Evolutionary conservation across 2,113 vertebrate species (phyloP).

Genomic region (Hirundichthys speculiger): DNA sequence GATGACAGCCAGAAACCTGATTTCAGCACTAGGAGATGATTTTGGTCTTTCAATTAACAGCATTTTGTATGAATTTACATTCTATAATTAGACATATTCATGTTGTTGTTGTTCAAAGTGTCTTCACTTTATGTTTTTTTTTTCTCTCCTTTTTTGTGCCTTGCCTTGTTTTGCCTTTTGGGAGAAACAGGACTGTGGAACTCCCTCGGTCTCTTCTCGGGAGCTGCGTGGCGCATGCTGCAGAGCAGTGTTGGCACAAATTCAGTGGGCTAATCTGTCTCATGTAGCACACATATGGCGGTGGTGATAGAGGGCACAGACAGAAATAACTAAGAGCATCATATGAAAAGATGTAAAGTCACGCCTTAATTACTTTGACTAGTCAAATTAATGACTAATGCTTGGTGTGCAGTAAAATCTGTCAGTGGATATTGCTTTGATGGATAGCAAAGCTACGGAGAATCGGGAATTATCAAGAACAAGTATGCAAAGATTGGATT

Average conservation of each 20-base stretch:
- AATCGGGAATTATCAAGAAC: slow-evolving; percentile 2
- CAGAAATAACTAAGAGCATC: slow-evolving; percentile 42
- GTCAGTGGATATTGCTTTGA: slow-evolving; percentile 9
- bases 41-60: no score
- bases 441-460: background rate
- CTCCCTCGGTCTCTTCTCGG: slow-evolving; percentile 14
- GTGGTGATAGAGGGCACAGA: slow-evolving; percentile 34
- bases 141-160: background rate
- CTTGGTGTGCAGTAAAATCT: slow-evolving; percentile 21
- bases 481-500: background rate
- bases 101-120: no score
- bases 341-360: slow-evolving; percentile 29
- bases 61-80: no score
- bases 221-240: slow-evolving; percentile 20
- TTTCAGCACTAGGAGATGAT: no score
- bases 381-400: slow-evolving; percentile 17
- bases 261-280: slow-evolving; percentile 37
- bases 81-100: no score
- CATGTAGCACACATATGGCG: slow-evolving; percentile 44
- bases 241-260: slow-evolving; percentile 33
- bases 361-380: slow-evolving; percentile 37
- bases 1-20: no score
- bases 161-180: background rate
- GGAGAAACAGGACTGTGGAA: background rate
- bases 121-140: no score